Percentiles rank a stretch among this genome's conserved stretches.
Evolutionary conservation across 2,888 invertebrate species (phyloP).

Genomic region (Seira ritae): DNA sequence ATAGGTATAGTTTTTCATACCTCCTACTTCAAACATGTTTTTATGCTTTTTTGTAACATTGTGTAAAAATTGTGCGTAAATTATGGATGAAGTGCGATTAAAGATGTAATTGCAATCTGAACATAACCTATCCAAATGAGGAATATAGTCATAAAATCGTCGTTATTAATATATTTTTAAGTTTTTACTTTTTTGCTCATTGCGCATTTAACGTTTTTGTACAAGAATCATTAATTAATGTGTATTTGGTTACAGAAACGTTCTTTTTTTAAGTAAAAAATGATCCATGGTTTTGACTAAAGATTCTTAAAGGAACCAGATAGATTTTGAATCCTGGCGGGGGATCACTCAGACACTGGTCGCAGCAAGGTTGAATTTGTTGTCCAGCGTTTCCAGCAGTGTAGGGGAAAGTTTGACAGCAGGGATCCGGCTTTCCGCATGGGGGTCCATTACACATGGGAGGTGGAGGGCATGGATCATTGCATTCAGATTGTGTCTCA

Average conservation of each 20-base stretch:
- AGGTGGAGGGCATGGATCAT: slow-evolving; percentile 48
- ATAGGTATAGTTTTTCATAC: too few species aligned
- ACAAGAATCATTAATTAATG: slow-evolving; percentile 14
- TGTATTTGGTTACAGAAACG: background rate
- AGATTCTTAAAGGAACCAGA: slow-evolving; percentile 15
- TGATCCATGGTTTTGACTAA: background rate
- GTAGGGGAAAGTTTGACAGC: slow-evolving; percentile 43
- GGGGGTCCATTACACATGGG: slow-evolving; percentile 27
- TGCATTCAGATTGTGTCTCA: slow-evolving; percentile 32
- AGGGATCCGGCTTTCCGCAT: slow-evolving; percentile 46
- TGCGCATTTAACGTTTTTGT: slow-evolving; percentile 1
- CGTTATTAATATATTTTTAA: background rate
- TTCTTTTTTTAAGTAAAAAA: slow-evolving; percentile 2
- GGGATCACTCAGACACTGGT: slow-evolving; percentile 46
- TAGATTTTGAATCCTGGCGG: slow-evolving; percentile 31
- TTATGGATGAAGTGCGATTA: too few species aligned
- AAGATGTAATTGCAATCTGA: too few species aligned
- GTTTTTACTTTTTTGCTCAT: slow-evolving; percentile 7
- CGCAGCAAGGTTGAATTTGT: slow-evolving; percentile 53
- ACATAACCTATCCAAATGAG: background rate
- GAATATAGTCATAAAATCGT: background rate
- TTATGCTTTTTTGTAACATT: too few species aligned
- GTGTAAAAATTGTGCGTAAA: too few species aligned
- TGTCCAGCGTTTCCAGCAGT: slow-evolving; percentile 44
- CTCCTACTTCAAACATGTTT: too few species aligned